Evolutionary conservation across 1,140 invertebrate genomes (phyloP), one percentile per base, ranked within the genome.

Genomic region (Aphelenchoides besseyi): DNA sequence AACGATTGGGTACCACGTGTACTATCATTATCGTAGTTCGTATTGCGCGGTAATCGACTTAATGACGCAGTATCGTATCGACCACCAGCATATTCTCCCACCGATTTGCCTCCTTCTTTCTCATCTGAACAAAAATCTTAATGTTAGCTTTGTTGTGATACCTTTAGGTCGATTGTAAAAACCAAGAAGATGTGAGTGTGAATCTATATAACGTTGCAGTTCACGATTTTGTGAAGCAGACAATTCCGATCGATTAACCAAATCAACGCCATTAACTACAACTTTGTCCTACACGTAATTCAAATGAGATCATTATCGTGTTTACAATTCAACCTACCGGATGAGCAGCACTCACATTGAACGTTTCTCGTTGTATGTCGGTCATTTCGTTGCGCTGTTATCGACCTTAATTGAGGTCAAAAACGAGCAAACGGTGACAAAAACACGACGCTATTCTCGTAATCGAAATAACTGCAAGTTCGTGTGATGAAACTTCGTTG

Each of bases 211-310:
- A 16, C 68, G 72, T 73, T 70, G 72, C 18, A 71, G 59, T 35
- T 73, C 68, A 16, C 71, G 68, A 48, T 78, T 77, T 48, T 78
- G 76, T 3, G 76, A 80, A 8, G 9, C n/a, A 0, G 77, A 79
- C 33, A 78, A 54, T 32, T 78, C 74, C 12, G 69, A 32, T 16
- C 69, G 68, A 29, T 78, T 78, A 16, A 78, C 16, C 16, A 78
- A 37, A 35, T 78, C 76, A 53, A 55, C 53, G 12, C 76, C 76
- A 36, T 78, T 81, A n/a, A 78, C 74, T 9, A 78, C 78, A 2
- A 78, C 52, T 69, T 78, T 78, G 68, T 80, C 78, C 78, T 74
- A 12, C 12, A 80, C n/a, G n/a, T n/a, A 64, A n/a, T 18, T 2
- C 1, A 23, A 67, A 12, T 32, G 57, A 61, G 57, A 12, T 9